Evolutionary conservation across 2,888 invertebrate genomes (phyloP).

Genomic region (Chironomus riparius): DNA sequence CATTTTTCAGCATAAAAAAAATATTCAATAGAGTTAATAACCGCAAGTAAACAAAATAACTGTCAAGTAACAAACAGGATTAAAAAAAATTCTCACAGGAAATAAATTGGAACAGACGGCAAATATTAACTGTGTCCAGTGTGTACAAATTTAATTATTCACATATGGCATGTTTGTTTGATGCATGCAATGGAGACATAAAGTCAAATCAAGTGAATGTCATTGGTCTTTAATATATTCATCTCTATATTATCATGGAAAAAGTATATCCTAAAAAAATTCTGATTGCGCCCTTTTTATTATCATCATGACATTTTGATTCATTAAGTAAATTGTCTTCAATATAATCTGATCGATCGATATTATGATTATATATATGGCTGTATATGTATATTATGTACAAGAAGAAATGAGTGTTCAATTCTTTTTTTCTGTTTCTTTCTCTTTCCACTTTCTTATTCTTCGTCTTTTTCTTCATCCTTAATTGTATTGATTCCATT

Average conservation of each 20-base stretch:
- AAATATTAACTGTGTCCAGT: too few relatives aligned
- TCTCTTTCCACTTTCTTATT: neutral
- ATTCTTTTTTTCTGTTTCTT: neutral
- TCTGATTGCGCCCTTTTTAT: neutral
- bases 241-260: neutral
- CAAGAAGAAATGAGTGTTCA: neutral
- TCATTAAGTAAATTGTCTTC: conserved; percentile 24
- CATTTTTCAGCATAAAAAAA: too few relatives aligned
- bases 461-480: neutral
- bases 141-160: too few relatives aligned
- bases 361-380: conserved; percentile 2
- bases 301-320: conserved; percentile 2
- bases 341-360: conserved; percentile 13
- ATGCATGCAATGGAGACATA: neutral
- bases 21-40: too few relatives aligned
- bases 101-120: too few relatives aligned
- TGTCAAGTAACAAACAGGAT: too few relatives aligned
- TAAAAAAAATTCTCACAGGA: too few relatives aligned
- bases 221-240: neutral
- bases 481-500: neutral
- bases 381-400: conserved; percentile 3
- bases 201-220: neutral
- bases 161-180: too few relatives aligned
- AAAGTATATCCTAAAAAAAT: neutral
- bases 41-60: too few relatives aligned